Evolutionary conservation across 2,888 invertebrate genomes (phyloP).

Genomic region (Agrilus mali): DNA sequence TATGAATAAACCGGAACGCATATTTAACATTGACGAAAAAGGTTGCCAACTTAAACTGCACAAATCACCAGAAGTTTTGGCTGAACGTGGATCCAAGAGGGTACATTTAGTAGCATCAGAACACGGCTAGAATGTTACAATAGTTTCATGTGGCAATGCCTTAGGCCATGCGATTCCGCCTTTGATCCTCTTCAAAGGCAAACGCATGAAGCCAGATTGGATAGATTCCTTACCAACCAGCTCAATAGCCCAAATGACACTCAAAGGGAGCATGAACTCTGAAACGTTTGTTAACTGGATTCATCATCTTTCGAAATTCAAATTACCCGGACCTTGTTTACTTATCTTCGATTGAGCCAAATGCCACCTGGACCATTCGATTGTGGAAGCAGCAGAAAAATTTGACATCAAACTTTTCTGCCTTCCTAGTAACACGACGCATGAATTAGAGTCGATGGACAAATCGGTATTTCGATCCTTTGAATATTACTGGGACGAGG

Average conservation of each 20-base stretch:
- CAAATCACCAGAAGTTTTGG: constrained; percentile 13
- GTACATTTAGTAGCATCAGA: constrained; percentile 18
- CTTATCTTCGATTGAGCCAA: constrained; percentile 23
- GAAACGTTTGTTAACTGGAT: constrained; percentile 15
- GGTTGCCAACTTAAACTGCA: constrained; percentile 16
- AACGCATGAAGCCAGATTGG: constrained; percentile 12
- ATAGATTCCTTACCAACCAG: constrained; percentile 10
- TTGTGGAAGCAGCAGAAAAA: constrained; percentile 21
- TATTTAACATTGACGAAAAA: constrained; percentile 20
- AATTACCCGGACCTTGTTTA: constrained; percentile 13
- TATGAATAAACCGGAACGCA: constrained; percentile 13
- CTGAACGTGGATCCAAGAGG: constrained; percentile 15
- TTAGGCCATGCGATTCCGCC: constrained; percentile 16
- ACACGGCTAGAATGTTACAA: constrained; percentile 21
- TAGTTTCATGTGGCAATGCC: constrained; percentile 19
- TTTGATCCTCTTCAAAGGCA: constrained; percentile 17
- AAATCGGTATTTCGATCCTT: constrained; percentile 22
- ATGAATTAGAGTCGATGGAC: constrained; percentile 26
- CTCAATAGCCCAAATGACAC: constrained; percentile 8
- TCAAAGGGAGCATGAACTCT: constrained; percentile 20
- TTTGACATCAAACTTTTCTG: constrained; percentile 21
- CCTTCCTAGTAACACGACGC: constrained; percentile 26
- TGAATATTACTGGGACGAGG: constrained; percentile 25
- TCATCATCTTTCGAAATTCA: constrained; percentile 18
- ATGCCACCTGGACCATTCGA: constrained; percentile 20